Evolutionary conservation across 2,888 invertebrate genomes (phyloP), one percentile per base, ranked within the genome.

Genomic region (Hylaea fasciaria): DNA sequence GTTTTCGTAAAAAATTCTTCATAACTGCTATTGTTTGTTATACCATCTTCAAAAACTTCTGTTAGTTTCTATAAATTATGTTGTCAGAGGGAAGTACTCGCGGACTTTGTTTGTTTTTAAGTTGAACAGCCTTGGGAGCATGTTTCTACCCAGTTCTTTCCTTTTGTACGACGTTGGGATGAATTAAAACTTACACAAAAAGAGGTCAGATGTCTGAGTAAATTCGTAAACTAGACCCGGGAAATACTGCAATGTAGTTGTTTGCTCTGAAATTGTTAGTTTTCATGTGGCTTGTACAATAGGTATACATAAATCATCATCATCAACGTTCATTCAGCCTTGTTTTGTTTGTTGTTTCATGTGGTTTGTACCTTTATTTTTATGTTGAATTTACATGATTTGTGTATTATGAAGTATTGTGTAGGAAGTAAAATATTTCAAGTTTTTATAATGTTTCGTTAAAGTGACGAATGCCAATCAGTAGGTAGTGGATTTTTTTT

Each of bases 141-240:
- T 62, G 57, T 64, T 62, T 67, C 64, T 62, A 67, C 68, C 65
- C 57, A 64, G 62, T 65, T 68, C 48, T 68, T 65, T 59, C 48
- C 61, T 61, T 59, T 68, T 65, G 62, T 59, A 37, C 51, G 49
- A 54, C 53, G 61, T 39, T 56, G 51, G 41, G 61, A 67, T 67
- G 64, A 69, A 67, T 67, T 62, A 62, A 69, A 60, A 56, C 57
- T 61, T 56, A 58, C 44, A 62, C 61, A 57, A 58, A 66, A 46
- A 52, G 62, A 64, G 67, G 70, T 65, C 67, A 66, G 60, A 57
- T 59, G 55, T 58, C 62, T 37, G 47, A 58, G 55, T 50, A 59
- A 61, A 64, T 59, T 65, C 59, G 41, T 54, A 48, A 62, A 62
- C 54, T 44, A 58, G 49, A 51, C 60, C 22, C 39, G 13, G 9